Evolutionary conservation across 2,113 vertebrate genomes (phyloP), one percentile per base, ranked within the genome.

Genomic region (Chrysemys picta): DNA sequence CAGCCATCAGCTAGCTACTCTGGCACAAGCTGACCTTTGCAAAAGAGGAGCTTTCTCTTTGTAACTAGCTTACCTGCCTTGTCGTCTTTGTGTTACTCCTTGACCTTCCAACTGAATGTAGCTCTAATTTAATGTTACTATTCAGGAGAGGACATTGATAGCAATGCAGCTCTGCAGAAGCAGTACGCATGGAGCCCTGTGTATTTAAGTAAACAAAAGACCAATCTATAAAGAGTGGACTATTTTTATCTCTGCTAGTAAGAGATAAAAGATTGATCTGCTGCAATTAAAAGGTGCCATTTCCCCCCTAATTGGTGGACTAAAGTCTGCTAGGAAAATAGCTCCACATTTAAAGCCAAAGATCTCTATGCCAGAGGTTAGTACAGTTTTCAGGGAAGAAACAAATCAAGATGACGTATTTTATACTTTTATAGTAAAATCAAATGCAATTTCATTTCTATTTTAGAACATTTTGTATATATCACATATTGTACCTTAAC

Each of bases 341-440:
- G 38, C 11, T 11, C 38, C 42, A 25, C 22, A 45, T 76, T 76
- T 42, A 76, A 76, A 47, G 42, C 75, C 75, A 47, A 76, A 27
- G 75, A 25, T 0, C 5, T 4, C 35, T n/a, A 69, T n/a, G 35
- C 19, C 3, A 0, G 57, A 78, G 81, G 4, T 1, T 31, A 47
- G 6, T 0, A n/a, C 1, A 5, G 2, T 0, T 9, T 45, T 53
- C 21, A 1, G 54, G 17, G 42, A 45, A n/a, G 49, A 47, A 69
- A 65, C 35, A 0, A 16, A 49, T 5, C 56, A 25, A 22, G 5
- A 53, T 1, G 0, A 3, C 3, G 29, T 10, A 31, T 3, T 54
- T 72, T 8, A 16, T 11, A 9, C 42, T 12, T 0, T 5, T 3
- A 1, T 7, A 1, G 42, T 0, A 13, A 50, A 52, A 50, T 24